Evolutionary conservation across 35 echinoderm and acorn worm genomes (phyloP), one percentile per base, ranked within the genome.

Genomic region (Apostichopus californicus): DNA sequence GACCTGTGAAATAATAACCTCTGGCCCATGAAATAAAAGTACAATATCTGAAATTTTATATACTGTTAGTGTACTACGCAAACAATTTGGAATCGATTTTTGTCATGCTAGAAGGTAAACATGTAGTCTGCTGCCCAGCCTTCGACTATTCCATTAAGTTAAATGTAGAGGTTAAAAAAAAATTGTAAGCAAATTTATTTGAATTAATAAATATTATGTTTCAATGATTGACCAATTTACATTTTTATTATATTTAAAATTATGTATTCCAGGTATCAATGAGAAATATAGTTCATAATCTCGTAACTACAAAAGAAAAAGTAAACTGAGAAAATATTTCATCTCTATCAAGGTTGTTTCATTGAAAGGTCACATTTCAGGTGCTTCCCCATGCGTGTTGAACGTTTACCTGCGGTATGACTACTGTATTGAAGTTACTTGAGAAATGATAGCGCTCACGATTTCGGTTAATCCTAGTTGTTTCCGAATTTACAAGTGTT

Each of bases 71-170:
- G 18, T 80, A 26, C 24, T 46, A 46, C 34, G 34, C 34, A 46
- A 46, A 46, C 34, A 46, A 46, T 46, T 46, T 46, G 34, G 34
- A 46, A 81, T 34, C 54, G 79, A 81, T 83, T 53, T 83, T 83
- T 56, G 80, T 34, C 15, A n/a, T 34, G 11, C 80, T 83, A 83
- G 11, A 56, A 54, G 25, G 80, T 83, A 83, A 83, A 83, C 25
- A 83, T 83, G 25, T 54, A 12, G 26, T 83, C 17, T 15, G 17
- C 13, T 83, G 80, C 71, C 71, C 1, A 75, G 58, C 81, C 55
- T 85, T 20, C 10, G 81, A 12, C 24, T 85, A 22, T 85, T 85
- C 81, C 81, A 85, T 24, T 85, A 85, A 58, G 34, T 55, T 83
- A 18, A 11, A 68, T 14, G 18, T 68, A 68, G 64, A 1, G 64